phyloP scores from a whole-genome alignment of 2,113 vertebrate species.

The Hemibates koningsi region DNA sequence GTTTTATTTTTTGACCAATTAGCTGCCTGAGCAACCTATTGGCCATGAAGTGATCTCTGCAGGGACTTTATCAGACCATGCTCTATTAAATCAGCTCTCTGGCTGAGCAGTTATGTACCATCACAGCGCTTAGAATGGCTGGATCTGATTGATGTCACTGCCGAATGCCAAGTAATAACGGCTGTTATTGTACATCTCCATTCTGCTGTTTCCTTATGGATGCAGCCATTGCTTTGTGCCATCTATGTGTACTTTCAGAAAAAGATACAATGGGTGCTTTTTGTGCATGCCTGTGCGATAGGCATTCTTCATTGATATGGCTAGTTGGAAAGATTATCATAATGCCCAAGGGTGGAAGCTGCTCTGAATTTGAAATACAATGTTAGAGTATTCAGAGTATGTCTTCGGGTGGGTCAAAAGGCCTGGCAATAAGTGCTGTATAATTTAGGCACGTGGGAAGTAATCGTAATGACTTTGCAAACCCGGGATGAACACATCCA shows the following conservation, averaged over 20 bases:
- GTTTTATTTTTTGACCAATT: constrained; percentile 68
- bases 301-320: constrained; percentile 9
- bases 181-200: constrained; percentile 38
- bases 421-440: constrained; percentile 34
- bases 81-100: constrained; percentile 60
- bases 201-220: constrained; percentile 22
- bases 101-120: constrained; percentile 54
- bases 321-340: constrained; percentile 33
- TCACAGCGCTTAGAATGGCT: constrained; percentile 36
- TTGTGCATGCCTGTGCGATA: not conserved
- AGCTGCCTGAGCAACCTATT: constrained; percentile 58
- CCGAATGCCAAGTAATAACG: constrained; percentile 53
- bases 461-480: constrained; percentile 33
- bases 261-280: not conserved
- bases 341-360: constrained; percentile 22
- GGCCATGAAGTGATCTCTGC: constrained; percentile 60
- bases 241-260: not conserved
- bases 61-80: constrained; percentile 59
- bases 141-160: constrained; percentile 42
- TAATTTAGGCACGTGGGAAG: constrained; percentile 34
- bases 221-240: not conserved
- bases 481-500: not conserved
- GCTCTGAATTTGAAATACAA: constrained; percentile 43
- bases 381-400: constrained; percentile 28
- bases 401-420: constrained; percentile 50